Base-by-base conservation (phyloP, 2,888 invertebrate genomes). In the Panopea generosa region DNA sequence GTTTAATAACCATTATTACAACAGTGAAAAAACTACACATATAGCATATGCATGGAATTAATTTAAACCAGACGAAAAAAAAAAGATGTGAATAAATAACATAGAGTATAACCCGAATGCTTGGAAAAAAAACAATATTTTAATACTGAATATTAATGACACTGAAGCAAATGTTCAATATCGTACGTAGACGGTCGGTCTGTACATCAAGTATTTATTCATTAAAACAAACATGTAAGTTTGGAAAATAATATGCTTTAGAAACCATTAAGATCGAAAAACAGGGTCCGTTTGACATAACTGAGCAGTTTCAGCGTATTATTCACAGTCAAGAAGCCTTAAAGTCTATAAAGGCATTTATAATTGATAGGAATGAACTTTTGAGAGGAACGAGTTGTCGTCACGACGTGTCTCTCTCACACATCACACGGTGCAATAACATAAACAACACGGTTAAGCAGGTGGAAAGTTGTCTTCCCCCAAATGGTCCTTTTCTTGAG, bases 381-480 rank as follows among this genome's bases (percentile, higher is more conserved):
- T 27, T 20, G 52, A 14, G 26, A 52, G 24, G 20, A 18, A 14
- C 14, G 14, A 52, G 52, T 24, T 26, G 52, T 52, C 26, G 9
- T 52, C 26, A 52, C 52, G 24, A 22, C 52, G 52, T 52, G 52
- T 52, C 22, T 11, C 14, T 52, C 26, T 22, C 11, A 52, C 52
- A 40, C 40, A 40, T 40, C 29, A 56, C 40, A 56, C 56, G 24
- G 40, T 40, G 24, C 56, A 40, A 52, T 56, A 38, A 56, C 56
- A 56, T 56, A 38, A 56, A 56, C 38, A 20, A 56, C 18, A n/a
- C 38, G 27, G 29, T 18, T 27, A 9, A 27, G 47, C 67, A 67
- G 67, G 67, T 67, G 67, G 50, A 40, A 57, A 50, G 4, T 56
- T 65, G 65, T 65, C 65, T 22, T 56, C 26, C 55, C 18, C 14